Percentiles rank a stretch among this genome's conserved stretches.
phyloP scores from a whole-genome alignment of 2,888 invertebrate genomes.

The Brenthis hecate region DNA sequence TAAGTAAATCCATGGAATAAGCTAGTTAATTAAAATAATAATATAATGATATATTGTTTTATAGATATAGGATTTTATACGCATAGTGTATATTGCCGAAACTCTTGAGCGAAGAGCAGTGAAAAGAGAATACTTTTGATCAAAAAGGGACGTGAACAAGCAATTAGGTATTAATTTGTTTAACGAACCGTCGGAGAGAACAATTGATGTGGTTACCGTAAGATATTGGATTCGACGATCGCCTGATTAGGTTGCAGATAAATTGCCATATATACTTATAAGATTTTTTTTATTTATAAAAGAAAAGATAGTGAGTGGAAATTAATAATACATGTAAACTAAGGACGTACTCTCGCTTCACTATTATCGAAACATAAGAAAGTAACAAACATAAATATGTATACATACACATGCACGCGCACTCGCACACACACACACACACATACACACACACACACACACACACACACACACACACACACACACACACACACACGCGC shows the following conservation, averaged over 20 bases:
- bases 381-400: too few species aligned
- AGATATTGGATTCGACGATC: conserved; percentile 41
- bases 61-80: not conserved
- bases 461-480: too few species aligned
- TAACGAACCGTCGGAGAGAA: conserved; percentile 52
- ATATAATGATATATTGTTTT: not conserved
- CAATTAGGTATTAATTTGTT: conserved; percentile 62
- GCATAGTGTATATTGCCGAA: conserved; percentile 1
- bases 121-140: conserved; percentile 23
- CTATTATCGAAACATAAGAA: too few species aligned
- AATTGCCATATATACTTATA: conserved; percentile 13
- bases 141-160: conserved; percentile 36
- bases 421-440: too few species aligned
- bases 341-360: too few species aligned
- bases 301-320: too few species aligned
- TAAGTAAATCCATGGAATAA: too few species aligned
- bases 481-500: too few species aligned
- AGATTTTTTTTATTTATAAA: not conserved
- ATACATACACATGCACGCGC: too few species aligned
- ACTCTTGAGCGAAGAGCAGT: conserved; percentile 11
- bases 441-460: too few species aligned
- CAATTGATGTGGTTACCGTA: conserved; percentile 54
- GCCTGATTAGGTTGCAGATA: conserved; percentile 36
- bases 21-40: too few species aligned
- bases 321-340: too few species aligned